Evolutionary conservation across 2,888 invertebrate species (phyloP).

Genomic region (Heliconius sara): DNA sequence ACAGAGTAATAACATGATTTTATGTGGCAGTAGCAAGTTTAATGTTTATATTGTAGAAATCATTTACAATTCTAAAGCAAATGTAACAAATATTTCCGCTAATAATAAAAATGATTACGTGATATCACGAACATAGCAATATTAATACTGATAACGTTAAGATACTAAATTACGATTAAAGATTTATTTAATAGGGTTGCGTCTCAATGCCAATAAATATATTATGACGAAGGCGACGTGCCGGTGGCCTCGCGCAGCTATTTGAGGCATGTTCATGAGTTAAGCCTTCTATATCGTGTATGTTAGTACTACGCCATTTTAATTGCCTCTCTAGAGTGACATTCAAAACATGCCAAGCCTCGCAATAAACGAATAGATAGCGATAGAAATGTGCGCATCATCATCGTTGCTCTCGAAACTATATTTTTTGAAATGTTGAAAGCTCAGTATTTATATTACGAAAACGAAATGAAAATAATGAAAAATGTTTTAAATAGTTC

Average conservation of each 20-base stretch:
- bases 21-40: not conserved
- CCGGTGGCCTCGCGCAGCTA: slow-evolving; percentile 75
- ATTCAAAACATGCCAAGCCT: slow-evolving; percentile 66
- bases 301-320: slow-evolving; percentile 60
- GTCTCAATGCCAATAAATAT: slow-evolving; percentile 35
- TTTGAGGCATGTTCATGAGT: slow-evolving; percentile 64
- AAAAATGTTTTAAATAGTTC: slow-evolving; percentile 23
- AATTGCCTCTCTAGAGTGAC: slow-evolving; percentile 71
- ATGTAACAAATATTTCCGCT: not conserved
- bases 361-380: slow-evolving; percentile 21
- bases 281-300: slow-evolving; percentile 54
- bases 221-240: slow-evolving; percentile 57
- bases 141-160: not conserved
- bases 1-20: not conserved
- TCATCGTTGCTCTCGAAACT: not conserved
- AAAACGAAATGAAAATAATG: slow-evolving; percentile 11
- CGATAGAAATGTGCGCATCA: not conserved
- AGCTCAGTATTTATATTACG: not conserved
- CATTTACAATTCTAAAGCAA: not conserved
- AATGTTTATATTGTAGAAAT: not conserved
- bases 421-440: slow-evolving; percentile 1
- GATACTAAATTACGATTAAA: not conserved
- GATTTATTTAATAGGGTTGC: slow-evolving; percentile 7
- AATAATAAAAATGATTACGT: not conserved
- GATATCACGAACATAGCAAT: not conserved